Base-by-base conservation (phyloP, 2,888 invertebrate genomes). In the Coenonympha arcania region DNA sequence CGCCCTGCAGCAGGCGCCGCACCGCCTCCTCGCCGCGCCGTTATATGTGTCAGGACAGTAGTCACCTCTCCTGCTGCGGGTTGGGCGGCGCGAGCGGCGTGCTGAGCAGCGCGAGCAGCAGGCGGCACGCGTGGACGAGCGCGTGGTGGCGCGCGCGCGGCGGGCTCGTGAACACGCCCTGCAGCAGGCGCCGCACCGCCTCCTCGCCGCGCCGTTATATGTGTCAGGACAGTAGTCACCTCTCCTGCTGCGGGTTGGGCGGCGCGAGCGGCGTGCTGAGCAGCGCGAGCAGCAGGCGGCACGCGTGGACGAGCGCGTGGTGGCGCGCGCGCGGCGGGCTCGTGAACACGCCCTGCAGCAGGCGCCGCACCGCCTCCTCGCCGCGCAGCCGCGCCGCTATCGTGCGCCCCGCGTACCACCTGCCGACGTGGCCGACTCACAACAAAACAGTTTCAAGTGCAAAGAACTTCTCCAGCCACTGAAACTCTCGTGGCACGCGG, bases 61-160 rank as follows among this genome's bases (percentile, higher is more conserved):
- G 11, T 31, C 31, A 18, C 22, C 39, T 11, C 42, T 48, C 22
- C 24, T 8, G 55, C 51, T n/a, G 88, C 64, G 43, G n/a, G 5
- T n/a, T 11, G 36, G 43, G 33, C 39, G 45, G 37, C 11, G 56
- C 50, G 42, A 55, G 79, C 64, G 93, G 86, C 57, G 90, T 59
- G 42, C 52, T 56, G 11, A 94, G 83, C 66, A 94, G 87, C 58
- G 90, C 89, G 70, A 57, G 89, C 76, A 95, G 89, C 73, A 95
- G 91, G 79, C 90, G 89, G 68, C 94, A 90, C 69, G 94, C 95
- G 78, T 92, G 91, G 57, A 93, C 90, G 65, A 95, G 90, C 67
- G 92, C 91, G 74, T 89, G 90, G 74, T 92, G 91, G 76, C 71
- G 89, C 16, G 89, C 88, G 62, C 88, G 88, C 64, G 50, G 88